Evolutionary conservation across 2,888 invertebrate species (phyloP), one percentile per base, ranked within the genome.

Genomic region (Tribolium freemani): DNA sequence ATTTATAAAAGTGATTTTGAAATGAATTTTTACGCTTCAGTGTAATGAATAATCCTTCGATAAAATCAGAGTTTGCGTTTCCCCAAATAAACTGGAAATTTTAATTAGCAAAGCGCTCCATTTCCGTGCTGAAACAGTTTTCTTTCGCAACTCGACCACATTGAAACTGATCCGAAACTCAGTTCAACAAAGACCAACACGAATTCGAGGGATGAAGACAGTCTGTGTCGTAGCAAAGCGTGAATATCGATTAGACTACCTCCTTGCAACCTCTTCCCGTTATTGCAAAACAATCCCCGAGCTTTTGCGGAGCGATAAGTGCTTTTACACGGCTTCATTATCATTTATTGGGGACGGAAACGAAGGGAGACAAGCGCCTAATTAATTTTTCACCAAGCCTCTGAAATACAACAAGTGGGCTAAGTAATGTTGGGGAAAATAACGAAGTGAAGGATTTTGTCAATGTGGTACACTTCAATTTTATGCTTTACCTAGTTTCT

Each of bases 221-320:
- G 48, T 53, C 53, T 10, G 8, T 53, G 21, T 20, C 21, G 21
- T 26, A 26, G 48, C 11, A 64, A 64, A 67, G 9, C 46, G 54
- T 45, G 45, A 53, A 67, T 67, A 67, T 67, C 67, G 67, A 67
- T 57, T 53, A 57, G 57, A 20, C 13, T 53, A 10, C 38, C 54
- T 26, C 31, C 44, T 61, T 67, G 66, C 48, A 48, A 58, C 56
- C 63, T 54, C 61, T 70, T 70, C 69, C 69, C 63, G 69, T 70
- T 70, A 63, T 70, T 63, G 69, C 69, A 63, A 64, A 69, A 70
- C 69, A 70, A 70, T 70, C 50, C 50, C 61, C 10, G 50, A 70
- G 63, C 63, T 48, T 31, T 63, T 60, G 61, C 38, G 63, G 58
- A n/a, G 26, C 51, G 60, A 69, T 69, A 64, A 64, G 64, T 64